Percentiles rank a stretch among this genome's conserved stretches.
Conservation (phyloP, 2,113 vertebrate species). For the Furnarius figulus region DNA sequence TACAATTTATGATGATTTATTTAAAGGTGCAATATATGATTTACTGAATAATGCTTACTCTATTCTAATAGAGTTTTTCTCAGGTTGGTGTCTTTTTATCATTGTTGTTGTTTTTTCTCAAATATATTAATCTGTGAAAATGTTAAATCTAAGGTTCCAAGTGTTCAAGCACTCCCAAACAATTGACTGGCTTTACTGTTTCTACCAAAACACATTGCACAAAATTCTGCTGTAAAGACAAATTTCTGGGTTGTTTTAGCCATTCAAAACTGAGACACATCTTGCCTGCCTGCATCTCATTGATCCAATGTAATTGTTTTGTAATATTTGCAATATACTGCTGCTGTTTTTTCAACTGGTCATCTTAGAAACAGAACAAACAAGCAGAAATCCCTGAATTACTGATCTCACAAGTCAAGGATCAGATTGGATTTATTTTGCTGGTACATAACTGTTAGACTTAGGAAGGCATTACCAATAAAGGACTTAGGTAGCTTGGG, state of each 20-base stretch:
- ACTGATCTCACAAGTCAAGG: constrained; percentile 56
- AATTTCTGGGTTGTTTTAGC: constrained; percentile 54
- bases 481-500: constrained; percentile 51
- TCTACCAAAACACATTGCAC: constrained; percentile 54
- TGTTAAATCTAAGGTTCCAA: constrained; percentile 46
- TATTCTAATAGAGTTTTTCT: constrained; percentile 80
- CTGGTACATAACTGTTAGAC: constrained; percentile 72
- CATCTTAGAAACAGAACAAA: constrained; percentile 42
- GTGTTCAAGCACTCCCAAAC: constrained; percentile 53
- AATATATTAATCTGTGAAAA: constrained; percentile 71
- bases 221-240: constrained; percentile 69
- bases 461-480: constrained; percentile 68
- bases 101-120: constrained; percentile 41
- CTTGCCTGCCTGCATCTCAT: constrained; percentile 72
- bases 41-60: constrained; percentile 77
- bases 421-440: constrained; percentile 68
- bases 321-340: constrained; percentile 71
- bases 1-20: constrained; percentile 76
- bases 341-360: constrained; percentile 77
- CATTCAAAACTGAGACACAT: constrained; percentile 60
- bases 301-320: constrained; percentile 68
- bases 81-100: constrained; percentile 78
- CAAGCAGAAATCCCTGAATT: constrained; percentile 18
- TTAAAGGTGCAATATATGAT: constrained; percentile 84
- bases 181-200: constrained; percentile 70